Base-by-base conservation (phyloP, 2,888 invertebrate genomes). In the Oxytorus armatus region DNA sequence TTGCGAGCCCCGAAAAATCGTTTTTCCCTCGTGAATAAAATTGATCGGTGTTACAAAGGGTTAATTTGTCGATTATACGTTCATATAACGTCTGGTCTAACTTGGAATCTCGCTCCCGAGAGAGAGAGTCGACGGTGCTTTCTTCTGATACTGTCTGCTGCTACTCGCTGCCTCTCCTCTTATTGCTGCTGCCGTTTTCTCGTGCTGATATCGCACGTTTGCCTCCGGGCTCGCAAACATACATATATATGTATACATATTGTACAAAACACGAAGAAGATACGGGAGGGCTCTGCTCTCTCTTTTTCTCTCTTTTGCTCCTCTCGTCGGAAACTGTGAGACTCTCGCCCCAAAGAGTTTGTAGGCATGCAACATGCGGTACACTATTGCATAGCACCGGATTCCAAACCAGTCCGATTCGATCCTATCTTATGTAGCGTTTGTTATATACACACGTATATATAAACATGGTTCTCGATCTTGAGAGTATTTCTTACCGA, bases 371-470 rank as follows among this genome's bases (percentile, higher is more conserved):
- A 63, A 73, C 75, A 21, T n/a, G 75, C 39, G 33, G 10, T 44
- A 42, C 39, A 39, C 51, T 65, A 65, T 63, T 25, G 69, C 77
- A 73, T 55, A 47, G 68, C 69, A 65, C 61, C 55, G 80, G 69
- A 77, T 77, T 77, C 77, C 73, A 74, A 81, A 81, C 77, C 69
- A 81, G 77, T 81, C 77, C 73, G 68, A 77, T 81, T 81, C 77
- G 80, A 81, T 81, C 65, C 69, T 81, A 81, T 81, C 77, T 72
- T 21, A 59, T 23, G 11, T 36, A 73, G n/a, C 21, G 14, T 29
- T n/a, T n/a, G 18, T 7, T 47, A 49, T 44, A 39, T 39, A 39
- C 3, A 59, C n/a, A 61, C 16, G 47, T 47, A 65, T 51, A 51
- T 59, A 42, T 75, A 51, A 61, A 61, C 55, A 73, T 61, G 63